Base-by-base conservation (phyloP, 2,113 vertebrate species). In the Haemorhous mexicanus region DNA sequence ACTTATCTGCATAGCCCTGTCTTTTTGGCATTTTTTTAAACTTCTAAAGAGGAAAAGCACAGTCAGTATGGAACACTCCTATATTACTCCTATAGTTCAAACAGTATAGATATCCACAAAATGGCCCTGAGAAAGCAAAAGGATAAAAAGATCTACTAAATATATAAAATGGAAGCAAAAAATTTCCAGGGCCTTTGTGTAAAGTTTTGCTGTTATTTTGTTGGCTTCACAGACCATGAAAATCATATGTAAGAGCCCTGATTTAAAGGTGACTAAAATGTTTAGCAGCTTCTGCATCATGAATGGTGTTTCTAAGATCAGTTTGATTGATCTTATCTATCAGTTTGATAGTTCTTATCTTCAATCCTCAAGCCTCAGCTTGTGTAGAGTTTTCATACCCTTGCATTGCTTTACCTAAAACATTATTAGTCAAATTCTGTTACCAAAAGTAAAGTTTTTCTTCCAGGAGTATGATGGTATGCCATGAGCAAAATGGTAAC, bases 1-100 rank as follows among this genome's bases (percentile, higher is more conserved):
- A 50, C 2, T 30, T 58, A 72, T 27, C 22, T 50, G 26, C 3
- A 7, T 5, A n/a, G 16, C 28, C 8, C 2, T 50, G 5, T 16
- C 3, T n/a, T 47, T 41, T 13, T 27, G 4, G 20, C 0, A 16
- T 52, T 55, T 55, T 70, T 24, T 67, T 39, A 0, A 19, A 27
- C 6, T 44, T 47, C 13, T 6, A 28, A 76, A 41, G 9, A 67
- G 61, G 4, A 55, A 79, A 69, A 56, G 3, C 10, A 27, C 19
- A 23, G 4, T 49, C n/a, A 37, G 4, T 58, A 69, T 44, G 66
- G 81, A 80, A 62, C n/a, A 47, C 0, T 58, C 3, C 35, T 41
- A 15, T 6, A 9, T 62, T 49, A 20, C 3, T 43, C 32, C 11
- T 20, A 6, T 8, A 64, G 5, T 72, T 11, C 19, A 33, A 78